phyloP scores from a whole-genome alignment of 2,797 vertebrate species.

The Esox lucius region DNA sequence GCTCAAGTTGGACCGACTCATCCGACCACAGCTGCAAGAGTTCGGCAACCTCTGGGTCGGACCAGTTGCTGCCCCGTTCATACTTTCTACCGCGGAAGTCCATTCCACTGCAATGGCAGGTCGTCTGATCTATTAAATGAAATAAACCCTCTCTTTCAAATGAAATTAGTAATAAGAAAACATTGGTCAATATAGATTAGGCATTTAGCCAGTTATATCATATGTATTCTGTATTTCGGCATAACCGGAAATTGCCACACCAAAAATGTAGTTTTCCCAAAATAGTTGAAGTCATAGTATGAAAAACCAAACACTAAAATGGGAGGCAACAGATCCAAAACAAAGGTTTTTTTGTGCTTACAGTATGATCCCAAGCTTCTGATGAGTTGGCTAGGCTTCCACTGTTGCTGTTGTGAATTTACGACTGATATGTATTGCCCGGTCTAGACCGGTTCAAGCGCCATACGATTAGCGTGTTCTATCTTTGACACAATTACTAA shows the following conservation, averaged over 20 bases:
- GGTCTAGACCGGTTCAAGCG: slow-evolving; percentile 46
- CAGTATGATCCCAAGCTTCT: neutral
- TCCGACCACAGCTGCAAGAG: slow-evolving; percentile 89
- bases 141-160: neutral
- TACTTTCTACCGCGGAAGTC: slow-evolving; percentile 87
- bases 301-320: neutral
- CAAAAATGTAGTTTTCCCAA: neutral
- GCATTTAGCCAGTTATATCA: neutral
- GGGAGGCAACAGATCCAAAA: neutral
- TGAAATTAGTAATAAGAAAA: neutral
- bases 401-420: slow-evolving; percentile 10
- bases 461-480: neutral
- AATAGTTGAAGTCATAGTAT: neutral
- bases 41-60: slow-evolving; percentile 88
- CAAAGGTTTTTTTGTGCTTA: neutral
- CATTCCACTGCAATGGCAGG: slow-evolving; percentile 61
- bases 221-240: neutral
- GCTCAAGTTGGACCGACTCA: slow-evolving; percentile 83
- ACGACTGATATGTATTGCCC: slow-evolving; percentile 35
- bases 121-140: neutral
- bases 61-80: slow-evolving; percentile 89
- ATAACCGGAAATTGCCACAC: neutral
- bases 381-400: neutral
- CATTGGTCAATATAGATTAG: neutral
- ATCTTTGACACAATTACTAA: slow-evolving; percentile 12